Conservation (phyloP, 2,888 invertebrate genomes). For the Macrophya annulata region DNA sequence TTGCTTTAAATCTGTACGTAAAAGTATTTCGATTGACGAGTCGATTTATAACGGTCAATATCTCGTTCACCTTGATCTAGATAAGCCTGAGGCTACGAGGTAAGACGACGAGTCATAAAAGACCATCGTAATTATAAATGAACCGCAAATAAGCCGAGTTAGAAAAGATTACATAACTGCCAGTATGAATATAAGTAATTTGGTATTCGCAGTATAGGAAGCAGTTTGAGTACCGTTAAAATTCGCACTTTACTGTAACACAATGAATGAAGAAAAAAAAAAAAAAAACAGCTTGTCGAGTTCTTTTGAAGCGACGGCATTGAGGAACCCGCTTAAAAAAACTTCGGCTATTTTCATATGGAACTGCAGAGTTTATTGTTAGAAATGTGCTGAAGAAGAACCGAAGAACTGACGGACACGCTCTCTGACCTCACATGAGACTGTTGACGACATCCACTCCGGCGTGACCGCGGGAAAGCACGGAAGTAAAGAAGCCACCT, state of each 20-base stretch:
- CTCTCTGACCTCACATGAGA: constrained; percentile 52
- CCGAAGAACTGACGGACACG: constrained; percentile 46
- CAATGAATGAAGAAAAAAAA: neutral
- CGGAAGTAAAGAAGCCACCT: constrained; percentile 25
- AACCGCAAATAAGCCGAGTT: constrained; percentile 17
- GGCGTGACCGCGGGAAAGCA: constrained; percentile 48
- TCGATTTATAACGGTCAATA: constrained; percentile 34
- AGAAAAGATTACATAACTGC: constrained; percentile 14
- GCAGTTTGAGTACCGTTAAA: neutral
- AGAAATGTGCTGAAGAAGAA: constrained; percentile 9
- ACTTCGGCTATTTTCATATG: neutral
- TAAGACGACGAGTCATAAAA: constrained; percentile 7
- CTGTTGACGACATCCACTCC: constrained; percentile 30
- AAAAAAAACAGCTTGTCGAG: neutral
- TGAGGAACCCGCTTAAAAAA: neutral
- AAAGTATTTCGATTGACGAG: neutral
- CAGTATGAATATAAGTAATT: neutral
- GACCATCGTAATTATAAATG: constrained; percentile 18
- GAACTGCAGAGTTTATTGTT: constrained; percentile 16
- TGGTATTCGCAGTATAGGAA: neutral
- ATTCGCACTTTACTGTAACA: neutral
- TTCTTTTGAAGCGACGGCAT: neutral
- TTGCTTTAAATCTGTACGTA: neutral
- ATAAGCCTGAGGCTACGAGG: constrained; percentile 30
- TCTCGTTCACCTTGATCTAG: constrained; percentile 48